Percentiles rank a stretch among this genome's conserved stretches.
phyloP scores from a whole-genome alignment of 2,797 vertebrate genomes.

The Neomorphus geoffroyi region DNA sequence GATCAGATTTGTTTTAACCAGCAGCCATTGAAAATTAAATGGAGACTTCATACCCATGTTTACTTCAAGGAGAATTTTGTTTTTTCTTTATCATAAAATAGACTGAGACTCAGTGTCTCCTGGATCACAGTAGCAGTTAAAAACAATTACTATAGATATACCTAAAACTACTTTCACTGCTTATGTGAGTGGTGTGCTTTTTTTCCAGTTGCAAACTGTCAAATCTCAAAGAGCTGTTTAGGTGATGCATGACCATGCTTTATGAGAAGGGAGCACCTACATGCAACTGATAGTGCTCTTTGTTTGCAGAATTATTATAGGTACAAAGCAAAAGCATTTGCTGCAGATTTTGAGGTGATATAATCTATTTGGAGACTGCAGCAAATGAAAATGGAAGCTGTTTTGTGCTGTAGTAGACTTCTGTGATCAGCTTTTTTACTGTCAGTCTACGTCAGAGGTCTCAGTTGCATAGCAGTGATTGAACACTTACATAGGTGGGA shows the following conservation, averaged over 20 bases:
- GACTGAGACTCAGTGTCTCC: not conserved
- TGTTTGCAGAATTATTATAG: not conserved
- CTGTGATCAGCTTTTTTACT: not conserved
- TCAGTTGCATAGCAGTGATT: not conserved
- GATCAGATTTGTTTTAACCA: not conserved
- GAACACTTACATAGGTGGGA: fast-evolving
- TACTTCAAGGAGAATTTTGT: not conserved
- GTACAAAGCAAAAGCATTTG: not conserved
- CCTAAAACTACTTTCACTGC: not conserved
- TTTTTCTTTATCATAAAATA: not conserved
- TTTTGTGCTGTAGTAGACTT: not conserved
- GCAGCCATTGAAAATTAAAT: not conserved
- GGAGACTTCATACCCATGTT: not conserved
- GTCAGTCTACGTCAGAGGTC: fast-evolving
- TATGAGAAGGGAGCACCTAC: not conserved
- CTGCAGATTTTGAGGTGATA: not conserved
- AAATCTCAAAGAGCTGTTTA: not conserved
- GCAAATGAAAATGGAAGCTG: not conserved
- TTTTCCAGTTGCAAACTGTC: not conserved
- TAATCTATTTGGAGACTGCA: not conserved
- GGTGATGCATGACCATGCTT: not conserved
- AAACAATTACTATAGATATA: not conserved
- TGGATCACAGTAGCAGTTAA: not conserved
- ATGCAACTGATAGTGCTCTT: not conserved
- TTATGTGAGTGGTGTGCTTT: not conserved